Evolutionary conservation across 2,113 vertebrate genomes (phyloP), one percentile per base, ranked within the genome.

Genomic region (Oreotrochilus melanogaster): DNA sequence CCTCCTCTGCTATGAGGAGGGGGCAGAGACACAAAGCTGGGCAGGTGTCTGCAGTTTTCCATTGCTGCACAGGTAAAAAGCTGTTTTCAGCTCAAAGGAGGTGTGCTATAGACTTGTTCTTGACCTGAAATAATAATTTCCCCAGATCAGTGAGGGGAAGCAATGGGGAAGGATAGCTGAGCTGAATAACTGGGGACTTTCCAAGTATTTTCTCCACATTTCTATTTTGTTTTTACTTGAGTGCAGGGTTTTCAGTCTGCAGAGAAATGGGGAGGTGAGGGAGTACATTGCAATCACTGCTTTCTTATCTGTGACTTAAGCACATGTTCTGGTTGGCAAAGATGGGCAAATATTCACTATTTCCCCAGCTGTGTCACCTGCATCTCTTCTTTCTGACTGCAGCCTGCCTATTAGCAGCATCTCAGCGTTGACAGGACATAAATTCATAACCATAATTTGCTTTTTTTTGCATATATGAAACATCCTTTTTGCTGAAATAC

Each of bases 271-370:
- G 9, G 6, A 50, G 45, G 6, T 51, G 37, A 88, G 39, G 43
- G 58, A 48, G 21, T 10, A 75, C 23, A 1, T 18, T 51, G 45
- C 27, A 2, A 4, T 23, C 4, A 0, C 35, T 66, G 37, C 18
- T 8, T 42, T 53, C 22, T 62, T 42, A 27, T 31, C 42, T 62
- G 25, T 60, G 30, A 33, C 12, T 84, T 31, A 79, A 79, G 65
- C 17, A 4, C 22, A 30, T 0, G 0, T 43, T 61, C 47, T 82
- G 3, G 21, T 72, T 47, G 33, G 37, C 50, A 88, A 72, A 70
- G 45, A 24, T 1, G 10, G 66, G 11, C 27, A 83, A 60, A 64
- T 47, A 74, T 18, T 88, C 60, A 10, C 14, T 28, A 0, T 48
- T 47, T 58, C 54, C 31, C 42, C 28, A 51, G n/a, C 57, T 50